Percentiles rank a stretch among this genome's conserved stretches.
Conservation (phyloP, 2,797 vertebrate species). For the Hylomyscus alleni region DNA sequence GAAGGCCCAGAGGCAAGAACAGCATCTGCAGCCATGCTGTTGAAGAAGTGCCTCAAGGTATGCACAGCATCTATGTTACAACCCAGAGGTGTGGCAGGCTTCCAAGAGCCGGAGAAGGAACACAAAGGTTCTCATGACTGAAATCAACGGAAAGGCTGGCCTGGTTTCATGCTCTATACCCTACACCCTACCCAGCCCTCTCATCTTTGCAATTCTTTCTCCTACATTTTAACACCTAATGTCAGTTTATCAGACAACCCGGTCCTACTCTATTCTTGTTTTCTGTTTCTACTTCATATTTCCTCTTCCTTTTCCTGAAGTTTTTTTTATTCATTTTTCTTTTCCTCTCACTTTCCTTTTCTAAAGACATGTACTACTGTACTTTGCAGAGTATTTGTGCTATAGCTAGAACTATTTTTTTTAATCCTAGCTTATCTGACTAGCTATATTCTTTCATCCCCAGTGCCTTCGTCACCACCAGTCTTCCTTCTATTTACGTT, state of each 20-base stretch:
- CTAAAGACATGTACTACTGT: not conserved
- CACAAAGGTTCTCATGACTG: not conserved
- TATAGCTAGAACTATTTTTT: not conserved
- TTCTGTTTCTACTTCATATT: not conserved
- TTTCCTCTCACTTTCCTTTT: not conserved
- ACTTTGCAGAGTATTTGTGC: not conserved
- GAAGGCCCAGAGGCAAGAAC: not conserved
- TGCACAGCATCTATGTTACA: not conserved
- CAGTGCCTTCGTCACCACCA: no score
- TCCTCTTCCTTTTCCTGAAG: not conserved
- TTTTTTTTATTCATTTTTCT: not conserved
- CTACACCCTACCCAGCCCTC: no score
- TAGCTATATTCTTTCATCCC: not conserved
- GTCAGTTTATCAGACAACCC: not conserved
- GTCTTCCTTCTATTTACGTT: not conserved
- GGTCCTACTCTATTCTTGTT: not conserved
- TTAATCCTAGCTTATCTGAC: not conserved
- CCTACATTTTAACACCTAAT: not conserved
- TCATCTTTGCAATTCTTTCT: no score
- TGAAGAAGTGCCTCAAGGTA: not conserved
- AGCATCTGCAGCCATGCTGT: not conserved
- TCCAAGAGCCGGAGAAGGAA: not conserved
- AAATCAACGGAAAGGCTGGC: not conserved
- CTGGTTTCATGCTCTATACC: not conserved
- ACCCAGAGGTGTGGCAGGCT: not conserved